A percentile compares a stretch with the other conserved stretches of the same genome.
phyloP scores from a whole-genome alignment of 2,888 invertebrate genomes.

The Harpalus rufipes region DNA sequence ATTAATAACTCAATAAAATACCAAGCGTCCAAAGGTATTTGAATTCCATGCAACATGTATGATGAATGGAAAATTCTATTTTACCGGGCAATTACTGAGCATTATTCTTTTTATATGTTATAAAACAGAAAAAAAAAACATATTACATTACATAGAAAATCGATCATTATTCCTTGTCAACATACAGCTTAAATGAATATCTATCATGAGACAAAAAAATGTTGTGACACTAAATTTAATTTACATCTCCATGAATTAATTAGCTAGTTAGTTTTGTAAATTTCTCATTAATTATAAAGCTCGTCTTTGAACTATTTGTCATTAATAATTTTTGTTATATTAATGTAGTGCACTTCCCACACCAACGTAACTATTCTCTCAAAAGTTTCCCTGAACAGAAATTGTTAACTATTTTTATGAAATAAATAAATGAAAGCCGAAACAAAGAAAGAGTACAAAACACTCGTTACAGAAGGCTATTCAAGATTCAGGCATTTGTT shows the following conservation, averaged over 20 bases:
- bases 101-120: constrained; percentile 2
- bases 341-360: too few relatives aligned
- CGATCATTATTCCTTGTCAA: constrained; percentile 1
- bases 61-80: constrained; percentile 38
- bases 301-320: background rate
- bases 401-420: too few relatives aligned
- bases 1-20: constrained; percentile 49
- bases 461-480: too few relatives aligned
- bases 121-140: background rate
- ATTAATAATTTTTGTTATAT: background rate
- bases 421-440: too few relatives aligned
- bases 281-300: background rate
- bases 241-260: background rate
- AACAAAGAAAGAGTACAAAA: too few relatives aligned
- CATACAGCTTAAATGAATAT: background rate
- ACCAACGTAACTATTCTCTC: too few relatives aligned
- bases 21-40: background rate
- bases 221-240: background rate
- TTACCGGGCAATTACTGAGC: constrained; percentile 24
- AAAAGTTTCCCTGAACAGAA: too few relatives aligned
- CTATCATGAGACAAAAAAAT: background rate
- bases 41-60: constrained; percentile 6
- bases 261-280: background rate
- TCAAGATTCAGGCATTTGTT: too few relatives aligned
- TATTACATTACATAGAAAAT: background rate